Evolutionary conservation across 2,797 vertebrate genomes (phyloP).

Genomic region (Hirundo rustica): DNA sequence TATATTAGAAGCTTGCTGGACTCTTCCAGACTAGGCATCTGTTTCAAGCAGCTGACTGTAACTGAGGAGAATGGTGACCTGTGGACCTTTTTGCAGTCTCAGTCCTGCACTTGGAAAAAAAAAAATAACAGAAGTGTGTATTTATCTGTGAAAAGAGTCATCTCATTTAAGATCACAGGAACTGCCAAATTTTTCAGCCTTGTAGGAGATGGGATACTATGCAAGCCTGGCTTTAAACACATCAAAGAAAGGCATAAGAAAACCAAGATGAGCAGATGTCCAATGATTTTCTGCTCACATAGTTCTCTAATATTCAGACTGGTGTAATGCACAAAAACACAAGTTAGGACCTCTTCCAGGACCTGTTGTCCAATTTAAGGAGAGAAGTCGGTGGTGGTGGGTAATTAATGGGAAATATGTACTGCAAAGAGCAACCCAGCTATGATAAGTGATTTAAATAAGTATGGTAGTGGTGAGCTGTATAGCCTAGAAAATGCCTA

Average conservation of each 20-base stretch:
- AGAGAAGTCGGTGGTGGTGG: not conserved
- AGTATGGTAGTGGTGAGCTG: not conserved
- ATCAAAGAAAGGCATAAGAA: not conserved
- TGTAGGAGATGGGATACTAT: not conserved
- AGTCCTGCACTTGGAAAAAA: not conserved
- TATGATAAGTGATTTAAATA: constrained; percentile 10
- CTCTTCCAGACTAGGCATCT: not conserved
- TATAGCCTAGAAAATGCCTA: constrained; percentile 4
- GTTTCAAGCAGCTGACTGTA: constrained; percentile 25
- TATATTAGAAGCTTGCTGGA: not conserved
- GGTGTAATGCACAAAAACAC: not conserved
- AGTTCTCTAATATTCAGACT: not conserved
- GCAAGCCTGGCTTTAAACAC: not conserved
- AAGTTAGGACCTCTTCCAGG: not conserved
- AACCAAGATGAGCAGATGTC: not conserved
- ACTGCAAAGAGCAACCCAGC: not conserved
- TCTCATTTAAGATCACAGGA: not conserved
- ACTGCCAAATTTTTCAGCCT: not conserved
- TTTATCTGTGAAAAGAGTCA: constrained; percentile 6
- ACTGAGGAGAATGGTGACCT: not conserved
- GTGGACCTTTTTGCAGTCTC: not conserved
- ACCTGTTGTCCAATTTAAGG: not conserved
- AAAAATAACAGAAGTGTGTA: not conserved
- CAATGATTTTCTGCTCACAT: not conserved
- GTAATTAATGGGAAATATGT: constrained; percentile 24